Base-by-base conservation (phyloP, 37 sponge, comb jelly and placozoan genomes). In the Halichondria panicea region DNA sequence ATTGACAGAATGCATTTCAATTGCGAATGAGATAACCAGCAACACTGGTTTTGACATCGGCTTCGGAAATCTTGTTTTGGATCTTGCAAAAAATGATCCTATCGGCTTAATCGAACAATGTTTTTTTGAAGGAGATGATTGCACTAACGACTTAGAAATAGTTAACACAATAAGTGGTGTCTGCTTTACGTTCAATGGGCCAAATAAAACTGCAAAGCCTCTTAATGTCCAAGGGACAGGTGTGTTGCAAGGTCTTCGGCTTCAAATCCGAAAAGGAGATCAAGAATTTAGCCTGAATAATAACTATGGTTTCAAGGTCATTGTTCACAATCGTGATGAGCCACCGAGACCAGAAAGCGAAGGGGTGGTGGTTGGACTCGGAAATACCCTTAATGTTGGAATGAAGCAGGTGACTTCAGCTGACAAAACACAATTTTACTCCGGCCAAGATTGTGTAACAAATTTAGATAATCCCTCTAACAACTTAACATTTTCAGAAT, bases 281-380 rank as follows among this genome's bases (percentile, higher is more conserved):
- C 71, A 70, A 34, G 2, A 30, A 9, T 70, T 70, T 27, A 28
- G 54, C 40, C 27, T 59, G 13, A 7, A 4, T 8, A 38, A 30
- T 37, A 30, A 73, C 37, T 38, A 9, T 73, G 74, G 74, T n/a
- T 56, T 39, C 8, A 22, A 60, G 11, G 30, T 73, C 21, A 22
- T 58, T 58, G 37, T 73, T 12, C 74, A 73, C 74, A 56, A 56
- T 57, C 74, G 30, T 8, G 74, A 73, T 40, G 74, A 59, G 22
- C 41, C 18, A 2, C 74, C 74, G 19, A 6, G 40, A 35, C 60
- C 60, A 59, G 74, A 56, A 40, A 1, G 18, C 56, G 43, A 73
- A 38, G 74, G 74, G 4, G 37, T 73, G 36, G 74, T 43, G 4
- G 74, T 73, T 2, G 60, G 43, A 38, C 60, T 40, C 2, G 22